phyloP scores from a whole-genome alignment of 1,140 invertebrate genomes.

The Manduca sexta region DNA sequence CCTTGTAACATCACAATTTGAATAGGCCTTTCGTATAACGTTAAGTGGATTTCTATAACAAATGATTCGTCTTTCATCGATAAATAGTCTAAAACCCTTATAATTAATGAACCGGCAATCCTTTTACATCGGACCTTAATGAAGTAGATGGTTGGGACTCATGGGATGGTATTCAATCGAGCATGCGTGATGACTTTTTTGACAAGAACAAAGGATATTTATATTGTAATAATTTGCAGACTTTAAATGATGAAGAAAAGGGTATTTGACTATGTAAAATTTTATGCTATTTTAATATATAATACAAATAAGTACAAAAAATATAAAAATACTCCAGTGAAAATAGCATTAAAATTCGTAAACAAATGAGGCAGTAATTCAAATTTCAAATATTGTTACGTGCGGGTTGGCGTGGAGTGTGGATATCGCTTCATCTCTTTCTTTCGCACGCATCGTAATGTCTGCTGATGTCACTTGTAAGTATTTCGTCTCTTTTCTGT shows the following conservation, averaged over 20 bases:
- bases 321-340: no score
- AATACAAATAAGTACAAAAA: background rate
- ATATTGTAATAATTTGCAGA: no score
- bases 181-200: background rate
- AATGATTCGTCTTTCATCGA: constrained; percentile 30
- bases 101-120: constrained; percentile 61
- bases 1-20: background rate
- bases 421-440: no score
- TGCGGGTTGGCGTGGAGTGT: no score
- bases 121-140: constrained; percentile 49
- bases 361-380: no score
- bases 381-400: no score
- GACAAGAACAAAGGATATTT: background rate
- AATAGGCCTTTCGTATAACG: constrained; percentile 1
- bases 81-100: constrained; percentile 42
- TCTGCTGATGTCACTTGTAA: no score
- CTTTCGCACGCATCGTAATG: no score
- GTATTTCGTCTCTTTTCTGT: no score
- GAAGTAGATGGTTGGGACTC: constrained; percentile 23
- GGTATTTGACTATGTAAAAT: background rate
- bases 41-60: constrained; percentile 19
- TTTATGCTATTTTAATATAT: background rate
- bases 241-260: no score
- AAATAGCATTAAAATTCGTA: no score
- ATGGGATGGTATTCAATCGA: constrained; percentile 6